phyloP scores from a whole-genome alignment of 1,140 invertebrate species.

The Hylaeus volcanicus region DNA sequence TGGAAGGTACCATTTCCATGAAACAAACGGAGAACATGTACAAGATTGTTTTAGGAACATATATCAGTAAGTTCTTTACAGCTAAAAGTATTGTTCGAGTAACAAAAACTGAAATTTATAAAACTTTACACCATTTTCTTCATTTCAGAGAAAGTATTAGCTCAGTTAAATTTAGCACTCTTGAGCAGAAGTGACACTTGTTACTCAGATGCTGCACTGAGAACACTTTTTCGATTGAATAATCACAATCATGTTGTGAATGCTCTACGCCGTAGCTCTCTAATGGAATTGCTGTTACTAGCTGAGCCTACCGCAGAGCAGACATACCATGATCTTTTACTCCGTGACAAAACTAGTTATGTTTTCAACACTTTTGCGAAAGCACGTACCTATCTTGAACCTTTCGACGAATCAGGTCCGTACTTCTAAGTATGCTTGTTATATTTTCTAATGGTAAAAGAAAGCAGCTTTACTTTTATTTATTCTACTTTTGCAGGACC shows the following conservation, averaged over 20 bases:
- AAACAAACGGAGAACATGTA: conserved; percentile 81
- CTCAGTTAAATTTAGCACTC: conserved; percentile 91
- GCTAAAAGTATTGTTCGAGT: conserved; percentile 10
- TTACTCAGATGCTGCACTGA: conserved; percentile 90
- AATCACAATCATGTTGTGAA: conserved; percentile 97
- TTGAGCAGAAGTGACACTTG: conserved; percentile 91
- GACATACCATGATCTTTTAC: conserved; percentile 88
- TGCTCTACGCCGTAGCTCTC: conserved; percentile 90
- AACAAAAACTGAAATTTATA: neutral
- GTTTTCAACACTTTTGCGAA: conserved; percentile 76
- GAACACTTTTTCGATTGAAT: conserved; percentile 93
- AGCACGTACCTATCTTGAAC: conserved; percentile 72
- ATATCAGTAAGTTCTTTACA: conserved; percentile 84
- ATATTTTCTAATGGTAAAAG: neutral
- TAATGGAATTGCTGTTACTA: conserved; percentile 89
- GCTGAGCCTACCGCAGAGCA: conserved; percentile 92
- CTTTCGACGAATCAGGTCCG: conserved; percentile 74
- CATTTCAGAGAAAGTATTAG: conserved; percentile 89
- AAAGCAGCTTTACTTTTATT: neutral
- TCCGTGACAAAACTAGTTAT: conserved; percentile 74
- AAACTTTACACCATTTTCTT: conserved; percentile 28
- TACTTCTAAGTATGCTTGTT: conserved; percentile 4
- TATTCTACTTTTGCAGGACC: conserved; percentile 73
- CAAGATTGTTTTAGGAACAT: conserved; percentile 86
- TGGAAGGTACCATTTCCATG: conserved; percentile 80